Evolutionary conservation across 2,797 vertebrate species (phyloP).

Genomic region (Phoxinus dragarum): DNA sequence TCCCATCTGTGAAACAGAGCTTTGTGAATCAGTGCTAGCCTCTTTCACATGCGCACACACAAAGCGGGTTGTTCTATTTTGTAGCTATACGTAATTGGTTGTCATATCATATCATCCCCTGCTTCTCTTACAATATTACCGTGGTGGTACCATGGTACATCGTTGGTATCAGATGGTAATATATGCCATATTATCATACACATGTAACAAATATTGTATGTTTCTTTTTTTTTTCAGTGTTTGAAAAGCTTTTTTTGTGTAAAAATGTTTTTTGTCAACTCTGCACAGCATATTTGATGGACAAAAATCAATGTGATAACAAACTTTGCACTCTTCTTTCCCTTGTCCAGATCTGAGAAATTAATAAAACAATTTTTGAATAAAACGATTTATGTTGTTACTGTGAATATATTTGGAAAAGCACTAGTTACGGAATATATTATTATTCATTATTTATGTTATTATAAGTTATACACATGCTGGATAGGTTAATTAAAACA

Average conservation of each 20-base stretch:
- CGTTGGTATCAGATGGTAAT: not conserved
- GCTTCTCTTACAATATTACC: not conserved
- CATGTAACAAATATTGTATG: not conserved
- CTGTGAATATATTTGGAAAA: not conserved
- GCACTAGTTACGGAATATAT: not conserved
- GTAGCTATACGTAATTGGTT: not conserved
- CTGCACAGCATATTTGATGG: too few relatives aligned
- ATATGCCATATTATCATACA: not conserved
- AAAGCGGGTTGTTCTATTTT: not conserved
- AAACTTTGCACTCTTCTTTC: not conserved
- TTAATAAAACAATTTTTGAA: not conserved
- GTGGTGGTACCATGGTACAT: not conserved
- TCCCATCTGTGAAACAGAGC: constrained; percentile 65
- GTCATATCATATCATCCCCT: not conserved
- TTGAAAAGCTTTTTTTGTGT: not conserved
- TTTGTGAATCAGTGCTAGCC: constrained; percentile 23
- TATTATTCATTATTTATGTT: not conserved
- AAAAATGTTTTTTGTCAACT: too few relatives aligned
- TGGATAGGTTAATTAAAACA: not conserved
- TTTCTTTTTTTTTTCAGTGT: not conserved
- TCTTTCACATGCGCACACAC: constrained; percentile 1
- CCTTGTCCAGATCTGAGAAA: not conserved
- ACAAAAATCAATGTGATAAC: not conserved
- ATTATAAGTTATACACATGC: not conserved
- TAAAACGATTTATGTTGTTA: not conserved